Evolutionary conservation across 37 sponge, comb jelly and placozoan species (phyloP), one percentile per base, ranked within the genome.

Genomic region (Haliclona indistincta): DNA sequence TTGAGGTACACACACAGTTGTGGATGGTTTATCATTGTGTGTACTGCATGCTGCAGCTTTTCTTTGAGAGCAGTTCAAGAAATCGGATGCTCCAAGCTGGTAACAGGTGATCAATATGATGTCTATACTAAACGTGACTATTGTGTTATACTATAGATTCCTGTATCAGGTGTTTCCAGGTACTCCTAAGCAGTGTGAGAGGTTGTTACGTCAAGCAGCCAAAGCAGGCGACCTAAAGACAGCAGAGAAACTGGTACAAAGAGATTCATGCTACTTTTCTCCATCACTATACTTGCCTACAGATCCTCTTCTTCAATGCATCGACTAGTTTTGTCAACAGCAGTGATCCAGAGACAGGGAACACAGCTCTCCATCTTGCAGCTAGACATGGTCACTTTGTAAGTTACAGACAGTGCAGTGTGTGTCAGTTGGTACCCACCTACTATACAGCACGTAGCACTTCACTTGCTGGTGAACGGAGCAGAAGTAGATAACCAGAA

Each of bases 161-260:
- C 62, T 91, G 33, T 93, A 88, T n/a, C 88, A 94, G 73, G 88
- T 94, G 62, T 89, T 94, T 44, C 95, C 95, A 41, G 95, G 95
- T 0, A 89, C 88, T 4, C 49, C 74, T 6, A 42, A 63, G 0
- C 90, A 90, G 38, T 90, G 95, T 63, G 66, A 89, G 68, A 70
- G 91, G 40, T 78, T 86, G 4, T 68, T 87, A 8, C 75, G 83
- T 30, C 72, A 76, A 61, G 87, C 91, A 43, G 83, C 87, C 19
- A 83, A 69, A 54, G 56, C 41, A 25, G 95, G 91, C 39, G 88
- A 94, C 28, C 38, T 86, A 26, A 74, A 51, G 1, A 86, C 84
- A 15, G 76, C 89, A 1, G 54, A 86, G 63, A 94, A 94, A 78
- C 73, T 94, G 52, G 86, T 86, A 34, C 26, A 60, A 67, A 10